Evolutionary conservation across 2,888 invertebrate species (phyloP).

Genomic region (Polylopha cassiicola): DNA sequence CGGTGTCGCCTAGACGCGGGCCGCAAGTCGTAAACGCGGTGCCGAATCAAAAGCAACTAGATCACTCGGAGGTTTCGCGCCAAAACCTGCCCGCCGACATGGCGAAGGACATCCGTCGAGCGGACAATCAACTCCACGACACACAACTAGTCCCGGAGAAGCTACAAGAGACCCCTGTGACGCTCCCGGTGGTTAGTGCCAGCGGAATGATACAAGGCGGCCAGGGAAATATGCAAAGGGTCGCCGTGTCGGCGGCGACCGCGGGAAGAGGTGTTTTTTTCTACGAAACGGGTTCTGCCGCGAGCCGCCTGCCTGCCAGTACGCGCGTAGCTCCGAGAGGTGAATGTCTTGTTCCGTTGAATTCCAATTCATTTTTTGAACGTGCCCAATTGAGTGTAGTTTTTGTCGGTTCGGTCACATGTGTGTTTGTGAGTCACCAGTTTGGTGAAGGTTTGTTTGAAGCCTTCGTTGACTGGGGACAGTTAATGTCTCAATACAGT

Average conservation of each 20-base stretch:
- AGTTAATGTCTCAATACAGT: conserved; percentile 29
- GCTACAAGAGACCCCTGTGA: conserved; percentile 53
- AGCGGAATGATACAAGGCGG: conserved; percentile 60
- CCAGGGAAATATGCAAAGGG: conserved; percentile 68
- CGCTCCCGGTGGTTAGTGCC: conserved; percentile 39
- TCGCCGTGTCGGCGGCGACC: conserved; percentile 56
- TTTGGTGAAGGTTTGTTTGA: conserved; percentile 31
- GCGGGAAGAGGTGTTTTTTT: conserved; percentile 73
- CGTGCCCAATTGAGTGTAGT: conserved; percentile 31
- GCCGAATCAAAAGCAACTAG: conserved; percentile 27
- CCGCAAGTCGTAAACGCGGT: conserved; percentile 22
- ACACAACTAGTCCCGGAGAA: conserved; percentile 70
- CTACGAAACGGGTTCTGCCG: conserved; percentile 77
- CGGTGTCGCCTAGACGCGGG: conserved; percentile 40
- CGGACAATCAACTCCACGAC: conserved; percentile 51
- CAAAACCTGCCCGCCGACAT: conserved; percentile 32
- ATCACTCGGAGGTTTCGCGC: conserved; percentile 41
- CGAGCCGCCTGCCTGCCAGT: conserved; percentile 80
- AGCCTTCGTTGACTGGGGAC: conserved; percentile 18
- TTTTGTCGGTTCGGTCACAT: conserved; percentile 29
- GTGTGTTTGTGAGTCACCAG: conserved; percentile 21
- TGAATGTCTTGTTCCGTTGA: conserved; percentile 66
- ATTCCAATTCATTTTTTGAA: conserved; percentile 38
- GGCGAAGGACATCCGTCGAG: conserved; percentile 34
- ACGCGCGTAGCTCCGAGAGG: conserved; percentile 68